A percentile compares a stretch with the other conserved stretches of the same genome.
Conservation (phyloP, 92 coral and sea anemone genomes). For the Chrysogorgia sp. region DNA sequence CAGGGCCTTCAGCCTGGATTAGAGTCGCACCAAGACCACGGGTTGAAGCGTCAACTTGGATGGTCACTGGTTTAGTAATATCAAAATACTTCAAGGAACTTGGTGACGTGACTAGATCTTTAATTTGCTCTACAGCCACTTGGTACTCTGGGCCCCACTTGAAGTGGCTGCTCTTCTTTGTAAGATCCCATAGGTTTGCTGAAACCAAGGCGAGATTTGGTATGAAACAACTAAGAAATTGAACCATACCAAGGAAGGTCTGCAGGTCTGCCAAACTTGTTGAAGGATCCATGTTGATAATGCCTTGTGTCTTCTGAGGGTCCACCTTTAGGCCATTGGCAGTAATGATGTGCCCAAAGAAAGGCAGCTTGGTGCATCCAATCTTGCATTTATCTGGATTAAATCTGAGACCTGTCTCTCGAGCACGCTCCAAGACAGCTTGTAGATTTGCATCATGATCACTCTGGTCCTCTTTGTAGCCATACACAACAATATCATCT, state of each 20-base stretch:
- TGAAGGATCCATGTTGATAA: slow-evolving; percentile 42
- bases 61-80: too few species aligned
- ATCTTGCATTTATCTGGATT: slow-evolving; percentile 54
- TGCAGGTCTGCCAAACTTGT: slow-evolving; percentile 14
- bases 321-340: slow-evolving; percentile 33
- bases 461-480: slow-evolving; percentile 52
- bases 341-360: slow-evolving; percentile 46
- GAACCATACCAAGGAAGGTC: slow-evolving; percentile 45
- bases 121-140: slow-evolving; percentile 59
- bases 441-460: slow-evolving; percentile 63
- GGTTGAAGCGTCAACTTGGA: too few species aligned
- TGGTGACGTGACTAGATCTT: slow-evolving; percentile 49
- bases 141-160: slow-evolving; percentile 63
- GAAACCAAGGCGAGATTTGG: slow-evolving; percentile 38
- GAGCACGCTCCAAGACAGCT: slow-evolving; percentile 61
- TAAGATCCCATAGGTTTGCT: too few species aligned
- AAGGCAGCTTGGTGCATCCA: slow-evolving; percentile 46
- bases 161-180: slow-evolving; percentile 57
- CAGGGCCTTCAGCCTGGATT: slow-evolving; percentile 67
- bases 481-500: slow-evolving; percentile 67
- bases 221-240: slow-evolving; percentile 42
- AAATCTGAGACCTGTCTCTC: slow-evolving; percentile 47
- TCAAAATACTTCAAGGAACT: slow-evolving; percentile 66
- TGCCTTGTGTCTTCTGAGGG: slow-evolving; percentile 33
- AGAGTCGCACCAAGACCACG: too few species aligned